Conservation (phyloP, 2,888 invertebrate species). For the Dermolepida albohirtum region DNA sequence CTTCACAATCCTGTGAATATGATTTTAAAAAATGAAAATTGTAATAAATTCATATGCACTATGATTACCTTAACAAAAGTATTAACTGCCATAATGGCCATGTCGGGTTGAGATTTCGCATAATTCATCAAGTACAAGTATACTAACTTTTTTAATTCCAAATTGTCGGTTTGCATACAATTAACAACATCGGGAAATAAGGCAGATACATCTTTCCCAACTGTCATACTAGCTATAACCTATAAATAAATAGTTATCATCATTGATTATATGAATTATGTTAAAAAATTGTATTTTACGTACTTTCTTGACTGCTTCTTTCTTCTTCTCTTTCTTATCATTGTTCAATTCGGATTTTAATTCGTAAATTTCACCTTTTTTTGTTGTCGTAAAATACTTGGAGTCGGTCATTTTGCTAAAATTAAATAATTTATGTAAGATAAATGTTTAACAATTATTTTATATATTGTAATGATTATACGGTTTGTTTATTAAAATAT, state of each 20-base stretch:
- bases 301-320: conserved; percentile 99
- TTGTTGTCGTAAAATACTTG: conserved; percentile 99
- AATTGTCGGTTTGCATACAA: conserved; percentile 99
- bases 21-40: background rate
- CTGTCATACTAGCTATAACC: conserved; percentile 99
- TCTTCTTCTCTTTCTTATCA: conserved; percentile 99
- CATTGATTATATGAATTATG: conserved; percentile 1
- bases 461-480: background rate
- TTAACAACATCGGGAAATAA: conserved; percentile 99
- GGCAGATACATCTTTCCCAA: conserved; percentile 99
- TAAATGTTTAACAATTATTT: background rate
- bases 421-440: background rate
- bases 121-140: conserved; percentile 99
- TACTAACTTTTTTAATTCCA: conserved; percentile 98
- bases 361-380: conserved; percentile 99
- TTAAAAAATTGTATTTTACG: conserved; percentile 50
- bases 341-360: conserved; percentile 98
- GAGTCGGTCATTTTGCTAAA: conserved; percentile 90
- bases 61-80: conserved; percentile 94
- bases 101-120: conserved; percentile 99
- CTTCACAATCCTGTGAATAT: conserved; percentile 91
- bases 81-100: conserved; percentile 99
- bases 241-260: conserved; percentile 60
- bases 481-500: background rate
- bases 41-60: conserved; percentile 51